Evolutionary conservation across 2,113 vertebrate genomes (phyloP), one percentile per base, ranked within the genome.

Genomic region (Sarotherodon lohbergeri): DNA sequence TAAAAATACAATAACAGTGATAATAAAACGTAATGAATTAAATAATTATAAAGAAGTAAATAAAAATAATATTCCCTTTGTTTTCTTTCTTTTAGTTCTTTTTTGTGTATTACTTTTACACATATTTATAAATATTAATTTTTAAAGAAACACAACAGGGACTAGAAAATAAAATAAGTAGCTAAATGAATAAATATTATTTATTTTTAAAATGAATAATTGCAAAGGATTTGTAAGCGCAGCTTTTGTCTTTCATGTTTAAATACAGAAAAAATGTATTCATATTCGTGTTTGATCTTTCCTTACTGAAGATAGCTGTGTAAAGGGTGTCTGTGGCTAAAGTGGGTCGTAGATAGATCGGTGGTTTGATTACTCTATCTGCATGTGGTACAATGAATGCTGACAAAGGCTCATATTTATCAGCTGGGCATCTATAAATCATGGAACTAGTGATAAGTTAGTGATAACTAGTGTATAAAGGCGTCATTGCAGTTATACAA

Each of bases 121-220:
- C 32, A 4, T 66, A n/a, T 63, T 63, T 36, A 63, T 63, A n/a
- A 4, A 3, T 63, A 12, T 63, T n/a, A 0, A 0, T 36, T 63
- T 66, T 66, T 66, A 36, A 63, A 63, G 59, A 63, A 73, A 27
- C 22, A 46, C 22, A 73, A 27, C 36, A 39, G 4, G 4, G 36
- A 41, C 59, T 61, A 3, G 9, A 9, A 73, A 27, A 17, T 73
- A 29, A 48, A 27, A 46, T 73, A 17, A 46, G 22, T 8, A 50
- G 1, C 13, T 27, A 27, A 27, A 27, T 46, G 36, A 27, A 0
- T 34, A 19, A 34, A 61, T 61, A 6, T 34, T 16, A 3, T 7
- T 59, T 14, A 0, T 68, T 41, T 5, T 27, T 10, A 1, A 3
- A n/a, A 73, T 11, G 3, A 59, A 59, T 59, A 5, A 32, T 1